Conservation (phyloP, 2,888 invertebrate species). For the Apamea crenata region DNA sequence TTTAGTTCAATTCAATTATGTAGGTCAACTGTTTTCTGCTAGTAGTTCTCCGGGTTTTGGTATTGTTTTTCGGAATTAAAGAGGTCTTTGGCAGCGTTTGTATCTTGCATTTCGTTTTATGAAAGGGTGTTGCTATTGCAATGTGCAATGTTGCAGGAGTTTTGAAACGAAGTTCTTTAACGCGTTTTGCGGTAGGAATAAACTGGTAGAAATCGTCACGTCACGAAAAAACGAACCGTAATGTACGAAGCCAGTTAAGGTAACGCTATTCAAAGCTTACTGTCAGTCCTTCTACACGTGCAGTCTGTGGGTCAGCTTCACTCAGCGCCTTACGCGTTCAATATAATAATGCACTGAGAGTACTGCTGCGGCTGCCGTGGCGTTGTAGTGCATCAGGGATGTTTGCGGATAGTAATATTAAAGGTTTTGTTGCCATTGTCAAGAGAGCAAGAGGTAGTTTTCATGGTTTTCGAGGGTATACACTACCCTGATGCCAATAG, state of each 20-base stretch:
- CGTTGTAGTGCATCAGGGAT: no score
- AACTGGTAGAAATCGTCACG: no score
- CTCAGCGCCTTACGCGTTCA: no score
- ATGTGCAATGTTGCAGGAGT: background rate
- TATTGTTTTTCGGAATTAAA: background rate
- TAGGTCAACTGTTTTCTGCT: constrained; percentile 3
- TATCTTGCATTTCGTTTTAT: background rate
- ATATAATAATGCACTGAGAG: no score
- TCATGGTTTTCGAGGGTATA: background rate
- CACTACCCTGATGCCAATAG: background rate
- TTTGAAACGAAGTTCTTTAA: background rate
- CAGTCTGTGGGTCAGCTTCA: no score
- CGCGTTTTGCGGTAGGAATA: background rate
- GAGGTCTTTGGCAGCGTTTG: background rate
- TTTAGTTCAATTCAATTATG: constrained; percentile 44
- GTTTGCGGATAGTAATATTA: no score
- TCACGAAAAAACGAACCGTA: background rate
- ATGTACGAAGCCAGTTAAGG: no score
- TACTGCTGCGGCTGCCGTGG: no score
- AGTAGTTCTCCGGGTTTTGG: constrained; percentile 2
- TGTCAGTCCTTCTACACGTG: no score
- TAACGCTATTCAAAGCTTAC: no score
- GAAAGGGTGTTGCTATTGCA: background rate
- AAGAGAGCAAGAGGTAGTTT: background rate
- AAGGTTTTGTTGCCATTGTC: no score